Conservation (phyloP, 2,888 invertebrate genomes). For the Agrotis clavis region DNA sequence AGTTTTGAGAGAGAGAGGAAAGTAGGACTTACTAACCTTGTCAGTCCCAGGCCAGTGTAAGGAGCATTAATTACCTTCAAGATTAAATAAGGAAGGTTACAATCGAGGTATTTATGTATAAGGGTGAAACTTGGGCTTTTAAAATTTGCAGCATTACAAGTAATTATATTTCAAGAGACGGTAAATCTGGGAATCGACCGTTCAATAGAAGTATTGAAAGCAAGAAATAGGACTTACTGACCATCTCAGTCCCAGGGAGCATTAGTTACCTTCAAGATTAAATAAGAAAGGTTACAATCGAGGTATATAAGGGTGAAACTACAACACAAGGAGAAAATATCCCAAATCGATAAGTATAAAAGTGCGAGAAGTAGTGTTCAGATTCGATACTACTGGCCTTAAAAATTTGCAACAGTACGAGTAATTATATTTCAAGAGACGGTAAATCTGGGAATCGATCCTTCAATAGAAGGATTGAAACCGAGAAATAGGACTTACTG, state of each 20-base stretch:
- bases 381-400: conserved; percentile 69
- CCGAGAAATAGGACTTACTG: conserved; percentile 33
- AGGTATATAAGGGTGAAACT: conserved; percentile 85
- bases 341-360: conserved; percentile 91
- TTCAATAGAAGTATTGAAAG: conserved; percentile 37
- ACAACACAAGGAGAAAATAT: conserved; percentile 89
- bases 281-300: conserved; percentile 87
- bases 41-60: conserved; percentile 71
- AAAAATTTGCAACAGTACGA: too few relatives aligned
- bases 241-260: conserved; percentile 74
- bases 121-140: conserved; percentile 80
- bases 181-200: conserved; percentile 60
- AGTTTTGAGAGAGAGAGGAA: conserved; percentile 12
- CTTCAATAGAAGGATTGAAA: conserved; percentile 37
- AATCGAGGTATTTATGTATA: conserved; percentile 86
- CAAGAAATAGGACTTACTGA: conserved; percentile 41
- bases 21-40: conserved; percentile 59
- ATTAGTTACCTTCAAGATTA: conserved; percentile 89
- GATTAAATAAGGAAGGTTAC: conserved; percentile 88
- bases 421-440: conserved; percentile 64
- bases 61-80: conserved; percentile 87
- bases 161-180: conserved; percentile 63
- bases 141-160: too few relatives aligned
- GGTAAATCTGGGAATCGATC: conserved; percentile 61
- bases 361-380: conserved; percentile 87